These are phyloP conservation scores for Conomelus anceps DNA, from an alignment of 2,888 invertebrate species.

Conservation along the genomic window DNA sequence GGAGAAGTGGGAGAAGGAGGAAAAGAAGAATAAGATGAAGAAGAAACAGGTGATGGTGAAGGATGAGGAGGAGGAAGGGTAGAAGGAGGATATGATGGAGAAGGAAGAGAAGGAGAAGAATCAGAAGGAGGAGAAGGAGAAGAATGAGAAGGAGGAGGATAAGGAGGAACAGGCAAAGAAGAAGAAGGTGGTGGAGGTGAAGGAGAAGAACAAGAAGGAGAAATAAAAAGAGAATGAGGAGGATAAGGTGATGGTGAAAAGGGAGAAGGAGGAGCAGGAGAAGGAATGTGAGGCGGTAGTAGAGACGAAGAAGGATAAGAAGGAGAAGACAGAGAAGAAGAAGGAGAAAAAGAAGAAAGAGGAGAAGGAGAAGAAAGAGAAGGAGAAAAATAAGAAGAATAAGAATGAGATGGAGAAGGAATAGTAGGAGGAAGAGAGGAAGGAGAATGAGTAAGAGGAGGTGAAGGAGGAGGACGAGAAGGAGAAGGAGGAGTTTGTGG, in stretches of 20 bases:
- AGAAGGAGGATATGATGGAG: too few species aligned
- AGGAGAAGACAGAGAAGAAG: background rate
- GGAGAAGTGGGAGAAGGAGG: too few species aligned
- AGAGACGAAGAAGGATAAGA: background rate
- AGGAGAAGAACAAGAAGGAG: too few species aligned
- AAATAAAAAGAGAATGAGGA: background rate
- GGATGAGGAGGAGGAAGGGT: too few species aligned
- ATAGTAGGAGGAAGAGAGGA: background rate
- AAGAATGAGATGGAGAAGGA: background rate
- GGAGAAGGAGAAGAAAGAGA: background rate
- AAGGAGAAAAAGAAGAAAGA: background rate
- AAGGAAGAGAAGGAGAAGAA: too few species aligned
- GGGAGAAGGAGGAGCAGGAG: background rate
- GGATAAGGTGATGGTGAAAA: too few species aligned
- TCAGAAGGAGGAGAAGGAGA: too few species aligned
- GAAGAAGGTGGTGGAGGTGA: too few species aligned
- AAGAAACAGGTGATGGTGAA: too few species aligned
- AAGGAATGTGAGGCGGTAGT: background rate
- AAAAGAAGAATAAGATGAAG: too few species aligned
- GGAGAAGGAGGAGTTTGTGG: background rate
- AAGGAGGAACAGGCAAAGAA: too few species aligned
- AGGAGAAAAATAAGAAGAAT: background rate
- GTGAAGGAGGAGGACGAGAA: background rate
- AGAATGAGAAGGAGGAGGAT: too few species aligned
- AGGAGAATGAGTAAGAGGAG: background rate